Base-by-base conservation (phyloP, 2,797 vertebrate genomes). In the Sebastes itinus region DNA sequence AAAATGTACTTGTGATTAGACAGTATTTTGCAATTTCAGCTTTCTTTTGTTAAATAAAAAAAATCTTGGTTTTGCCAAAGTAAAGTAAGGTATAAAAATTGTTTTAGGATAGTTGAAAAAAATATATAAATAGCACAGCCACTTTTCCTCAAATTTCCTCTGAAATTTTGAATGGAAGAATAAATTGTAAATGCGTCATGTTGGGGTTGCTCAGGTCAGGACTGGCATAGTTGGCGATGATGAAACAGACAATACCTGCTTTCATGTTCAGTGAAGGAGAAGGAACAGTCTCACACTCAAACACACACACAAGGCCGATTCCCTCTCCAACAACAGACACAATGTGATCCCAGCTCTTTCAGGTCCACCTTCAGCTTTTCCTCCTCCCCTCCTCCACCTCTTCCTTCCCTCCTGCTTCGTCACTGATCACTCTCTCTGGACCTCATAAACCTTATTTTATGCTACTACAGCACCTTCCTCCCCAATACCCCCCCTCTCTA, bases 401-500 rank as follows among this genome's bases (percentile, higher is more conserved):
- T 72, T 78, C 74, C 79, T 81, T 62, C 70, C 76, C 67, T 75
- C 76, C 80, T 75, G 30, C 67, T 60, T 42, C 20, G 46, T 82
- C 76, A 63, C 77, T 54, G 61, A 58, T 61, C 28, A 2, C 62
- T 68, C 75, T 72, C 66, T 11, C 60, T 62, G 56, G 2, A 86
- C 75, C 70, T 85, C 70, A 75, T 56, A 84, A 88, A 84, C 59
- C 46, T 65, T 66, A 69, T 61, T 84, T 77, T 52, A 75, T 81
- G 52, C 73, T 78, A 70, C 75, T 68, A 68, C 75, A 77, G 78
- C 20, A 46, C 78, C 77, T 90, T 68, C 74, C 58, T 65, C 35
- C 30, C 67, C 1, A 16, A 82, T 65, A 82, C 56, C 69, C 71
- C 71, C 71, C 23, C 22, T 30, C 69, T 63, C 52, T n/a, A 46